Evolutionary conservation across 2,113 vertebrate genomes (phyloP).

Genomic region (Bothrops jararaca): DNA sequence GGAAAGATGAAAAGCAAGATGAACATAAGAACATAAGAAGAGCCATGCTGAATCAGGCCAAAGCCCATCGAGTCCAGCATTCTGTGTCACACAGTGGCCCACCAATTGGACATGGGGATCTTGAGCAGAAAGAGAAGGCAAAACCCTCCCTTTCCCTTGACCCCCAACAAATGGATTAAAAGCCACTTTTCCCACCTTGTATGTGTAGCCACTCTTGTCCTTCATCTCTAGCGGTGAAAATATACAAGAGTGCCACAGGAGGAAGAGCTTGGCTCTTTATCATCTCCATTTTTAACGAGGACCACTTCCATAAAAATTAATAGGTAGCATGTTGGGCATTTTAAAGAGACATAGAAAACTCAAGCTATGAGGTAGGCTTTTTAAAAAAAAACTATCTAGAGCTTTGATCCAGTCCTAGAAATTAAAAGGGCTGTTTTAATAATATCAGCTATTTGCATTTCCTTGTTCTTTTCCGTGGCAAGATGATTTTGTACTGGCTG

Average conservation of each 20-base stretch:
- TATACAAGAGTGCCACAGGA: background rate
- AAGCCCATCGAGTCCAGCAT: too few relatives aligned
- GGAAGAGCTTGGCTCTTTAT: background rate
- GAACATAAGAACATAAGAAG: too few relatives aligned
- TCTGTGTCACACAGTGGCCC: too few relatives aligned
- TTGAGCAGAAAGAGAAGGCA: too few relatives aligned
- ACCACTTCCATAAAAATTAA: background rate
- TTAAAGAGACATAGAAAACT: background rate
- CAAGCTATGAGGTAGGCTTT: background rate
- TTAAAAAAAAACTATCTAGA: background rate
- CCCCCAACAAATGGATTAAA: too few relatives aligned
- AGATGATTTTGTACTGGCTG: background rate
- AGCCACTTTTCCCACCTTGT: background rate
- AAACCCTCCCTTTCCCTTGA: too few relatives aligned
- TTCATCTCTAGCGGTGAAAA: background rate
- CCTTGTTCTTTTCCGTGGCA: too few relatives aligned
- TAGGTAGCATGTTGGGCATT: background rate
- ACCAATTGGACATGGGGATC: too few relatives aligned
- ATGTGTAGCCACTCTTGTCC: background rate
- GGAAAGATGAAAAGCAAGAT: too few relatives aligned
- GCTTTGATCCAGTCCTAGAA: background rate
- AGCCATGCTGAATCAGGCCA: too few relatives aligned
- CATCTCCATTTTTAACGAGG: background rate
- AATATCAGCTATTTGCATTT: background rate
- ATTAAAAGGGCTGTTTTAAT: background rate